phyloP scores from a whole-genome alignment of 1,140 invertebrate genomes.

The Drosophila repletoides region DNA sequence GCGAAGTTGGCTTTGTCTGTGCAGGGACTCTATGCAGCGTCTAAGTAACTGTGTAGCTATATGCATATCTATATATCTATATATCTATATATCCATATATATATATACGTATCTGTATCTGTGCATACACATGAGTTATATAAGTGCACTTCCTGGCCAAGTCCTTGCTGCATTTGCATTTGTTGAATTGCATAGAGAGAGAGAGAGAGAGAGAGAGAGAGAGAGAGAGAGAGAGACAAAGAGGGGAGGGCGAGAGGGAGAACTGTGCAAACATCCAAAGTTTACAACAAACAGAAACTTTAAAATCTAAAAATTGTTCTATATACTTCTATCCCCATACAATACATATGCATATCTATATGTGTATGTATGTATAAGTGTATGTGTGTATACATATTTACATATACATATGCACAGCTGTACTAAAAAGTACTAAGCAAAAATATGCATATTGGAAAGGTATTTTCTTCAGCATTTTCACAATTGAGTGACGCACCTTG shows the following conservation, averaged over 20 bases:
- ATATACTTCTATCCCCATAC: neutral
- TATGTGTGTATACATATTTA: neutral
- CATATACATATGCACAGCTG: too few relatives aligned
- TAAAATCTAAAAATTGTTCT: constrained; percentile 5
- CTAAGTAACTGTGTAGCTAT: neutral
- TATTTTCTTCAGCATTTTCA: neutral
- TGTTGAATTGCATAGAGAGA: constrained; percentile 6
- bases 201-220: too few relatives aligned
- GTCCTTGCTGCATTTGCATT: constrained; percentile 23
- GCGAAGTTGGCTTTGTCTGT: constrained; percentile 26
- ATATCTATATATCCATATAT: neutral
- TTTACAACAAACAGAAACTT: constrained; percentile 3
- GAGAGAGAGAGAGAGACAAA: too few relatives aligned
- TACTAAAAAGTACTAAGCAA: too few relatives aligned
- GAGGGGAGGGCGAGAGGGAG: too few relatives aligned
- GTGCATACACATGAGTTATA: constrained; percentile 12
- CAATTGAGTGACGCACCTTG: constrained; percentile 4
- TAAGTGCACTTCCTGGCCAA: constrained; percentile 29
- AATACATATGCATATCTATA: neutral
- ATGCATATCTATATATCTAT: neutral
- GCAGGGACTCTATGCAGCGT: neutral
- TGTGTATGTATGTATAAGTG: neutral
- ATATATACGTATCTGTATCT: constrained; percentile 17
- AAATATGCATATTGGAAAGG: neutral
- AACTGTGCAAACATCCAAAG: constrained; percentile 19